Conservation (phyloP, 2,113 vertebrate species). For the Chunga burmeisteri region DNA sequence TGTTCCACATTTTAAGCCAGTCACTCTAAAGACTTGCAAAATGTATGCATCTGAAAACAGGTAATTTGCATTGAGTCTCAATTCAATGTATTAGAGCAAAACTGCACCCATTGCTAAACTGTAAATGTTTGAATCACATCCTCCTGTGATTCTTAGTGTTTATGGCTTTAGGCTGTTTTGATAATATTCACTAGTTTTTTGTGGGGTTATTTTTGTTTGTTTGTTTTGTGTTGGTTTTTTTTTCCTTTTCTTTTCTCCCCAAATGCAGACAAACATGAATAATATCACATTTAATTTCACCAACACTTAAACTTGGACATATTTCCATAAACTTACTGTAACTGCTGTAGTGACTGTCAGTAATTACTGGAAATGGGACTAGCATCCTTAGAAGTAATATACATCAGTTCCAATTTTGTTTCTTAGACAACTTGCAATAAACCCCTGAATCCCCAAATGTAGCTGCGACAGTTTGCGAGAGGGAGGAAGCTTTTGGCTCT, state of each 20-base stretch:
- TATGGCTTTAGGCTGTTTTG: neutral
- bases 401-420: neutral
- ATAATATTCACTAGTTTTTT: neutral
- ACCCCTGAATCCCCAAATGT: neutral
- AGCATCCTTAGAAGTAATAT: neutral
- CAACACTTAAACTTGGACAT: neutral
- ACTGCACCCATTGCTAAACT: neutral
- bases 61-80: slow-evolving; percentile 12
- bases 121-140: neutral
- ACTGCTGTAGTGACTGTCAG: neutral
- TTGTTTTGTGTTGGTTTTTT: accelerated
- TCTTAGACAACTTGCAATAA: neutral
- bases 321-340: neutral
- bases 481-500: neutral
- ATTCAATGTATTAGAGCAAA: slow-evolving; percentile 25
- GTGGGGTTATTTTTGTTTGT: neutral
- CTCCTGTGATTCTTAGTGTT: neutral
- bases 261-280: neutral
- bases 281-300: neutral
- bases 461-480: neutral
- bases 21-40: slow-evolving; percentile 12
- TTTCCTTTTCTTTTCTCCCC: neutral
- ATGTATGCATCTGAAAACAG: slow-evolving; percentile 18
- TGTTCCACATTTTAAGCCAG: slow-evolving; percentile 19
- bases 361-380: neutral